Evolutionary conservation across 2,797 vertebrate species (phyloP).

Genomic region (Australoheros facetus): DNA sequence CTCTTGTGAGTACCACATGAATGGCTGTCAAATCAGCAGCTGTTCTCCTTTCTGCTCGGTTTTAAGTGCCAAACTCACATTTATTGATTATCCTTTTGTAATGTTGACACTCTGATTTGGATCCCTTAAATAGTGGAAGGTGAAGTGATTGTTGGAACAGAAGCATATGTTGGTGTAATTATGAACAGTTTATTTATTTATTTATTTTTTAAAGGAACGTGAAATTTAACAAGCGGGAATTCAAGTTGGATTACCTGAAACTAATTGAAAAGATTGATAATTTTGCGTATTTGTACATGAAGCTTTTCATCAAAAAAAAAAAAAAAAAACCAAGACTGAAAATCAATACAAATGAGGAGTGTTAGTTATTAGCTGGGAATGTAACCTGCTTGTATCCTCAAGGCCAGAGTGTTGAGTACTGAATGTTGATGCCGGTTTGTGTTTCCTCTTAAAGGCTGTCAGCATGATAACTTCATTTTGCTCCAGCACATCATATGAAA

Average conservation of each 20-base stretch:
- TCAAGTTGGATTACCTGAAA: neutral
- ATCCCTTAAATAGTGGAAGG: neutral
- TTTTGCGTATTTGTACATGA: neutral
- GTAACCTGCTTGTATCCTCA: neutral
- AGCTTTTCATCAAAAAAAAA: too few relatives aligned
- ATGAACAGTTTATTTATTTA: neutral
- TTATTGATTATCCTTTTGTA: neutral
- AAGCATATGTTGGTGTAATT: neutral
- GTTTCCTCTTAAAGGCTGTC: neutral
- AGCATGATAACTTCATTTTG: neutral
- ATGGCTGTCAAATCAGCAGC: neutral
- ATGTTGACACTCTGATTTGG: neutral
- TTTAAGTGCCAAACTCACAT: neutral
- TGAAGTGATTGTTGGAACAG: neutral
- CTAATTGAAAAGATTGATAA: neutral
- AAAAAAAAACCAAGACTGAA: neutral
- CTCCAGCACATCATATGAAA: neutral
- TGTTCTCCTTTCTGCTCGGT: neutral
- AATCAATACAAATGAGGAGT: neutral
- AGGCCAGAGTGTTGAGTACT: neutral
- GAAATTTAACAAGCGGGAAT: neutral
- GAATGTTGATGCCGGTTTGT: neutral
- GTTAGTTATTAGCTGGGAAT: neutral
- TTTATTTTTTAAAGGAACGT: neutral
- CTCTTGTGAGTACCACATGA: neutral